Evolutionary conservation across 2,888 invertebrate genomes (phyloP).

Genomic region (Tetranychus truncatus): DNA sequence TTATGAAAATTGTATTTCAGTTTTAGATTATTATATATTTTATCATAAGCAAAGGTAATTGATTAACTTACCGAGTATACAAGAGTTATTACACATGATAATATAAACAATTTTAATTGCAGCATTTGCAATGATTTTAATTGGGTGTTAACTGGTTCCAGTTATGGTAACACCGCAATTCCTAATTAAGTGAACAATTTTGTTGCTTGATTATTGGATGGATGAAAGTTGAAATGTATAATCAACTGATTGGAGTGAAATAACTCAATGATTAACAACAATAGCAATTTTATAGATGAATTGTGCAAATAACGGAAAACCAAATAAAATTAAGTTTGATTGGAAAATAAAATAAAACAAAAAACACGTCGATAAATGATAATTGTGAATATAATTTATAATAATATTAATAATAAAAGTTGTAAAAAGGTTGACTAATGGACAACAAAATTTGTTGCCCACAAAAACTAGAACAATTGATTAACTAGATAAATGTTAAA

Average conservation of each 20-base stretch:
- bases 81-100: not conserved
- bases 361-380: no score
- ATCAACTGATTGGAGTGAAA: not conserved
- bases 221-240: not conserved
- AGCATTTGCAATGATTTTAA: not conserved
- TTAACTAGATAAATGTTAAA: no score
- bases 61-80: constrained; percentile 7
- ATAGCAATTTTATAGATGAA: no score
- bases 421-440: no score
- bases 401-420: no score
- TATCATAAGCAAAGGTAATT: not conserved
- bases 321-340: no score
- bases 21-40: not conserved
- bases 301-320: no score
- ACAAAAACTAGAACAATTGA: no score
- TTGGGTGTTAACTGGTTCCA: constrained; percentile 1
- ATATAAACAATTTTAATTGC: not conserved
- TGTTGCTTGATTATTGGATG: not conserved
- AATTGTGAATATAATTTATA: no score
- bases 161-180: not conserved
- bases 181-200: not conserved
- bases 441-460: no score
- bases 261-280: no score
- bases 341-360: no score
- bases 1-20: not conserved